These are phyloP conservation scores for Papilio elwesi DNA, from an alignment of 2,888 invertebrate species.

Conservation along the genomic window DNA sequence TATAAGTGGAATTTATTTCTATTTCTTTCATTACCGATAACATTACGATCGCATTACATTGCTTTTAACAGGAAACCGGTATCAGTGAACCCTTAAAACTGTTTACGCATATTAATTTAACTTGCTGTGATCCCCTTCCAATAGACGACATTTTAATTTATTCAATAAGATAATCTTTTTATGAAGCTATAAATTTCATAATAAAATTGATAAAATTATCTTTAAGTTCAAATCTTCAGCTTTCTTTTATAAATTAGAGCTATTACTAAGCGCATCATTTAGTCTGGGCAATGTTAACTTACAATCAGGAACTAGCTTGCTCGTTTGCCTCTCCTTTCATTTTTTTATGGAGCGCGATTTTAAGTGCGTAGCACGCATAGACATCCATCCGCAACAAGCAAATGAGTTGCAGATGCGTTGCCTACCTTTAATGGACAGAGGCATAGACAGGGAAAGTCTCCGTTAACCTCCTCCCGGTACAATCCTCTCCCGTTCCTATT, in stretches of 20 bases:
- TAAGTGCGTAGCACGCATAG: no score
- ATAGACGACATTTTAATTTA: not conserved
- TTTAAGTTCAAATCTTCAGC: not conserved
- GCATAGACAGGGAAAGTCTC: no score
- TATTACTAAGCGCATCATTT: not conserved
- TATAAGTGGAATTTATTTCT: not conserved
- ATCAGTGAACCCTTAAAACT: constrained; percentile 10
- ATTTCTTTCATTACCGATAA: not conserved
- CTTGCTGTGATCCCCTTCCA: not conserved
- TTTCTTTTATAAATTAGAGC: not conserved
- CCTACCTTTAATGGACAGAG: no score
- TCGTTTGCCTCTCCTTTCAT: no score
- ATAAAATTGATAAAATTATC: constrained; percentile 8
- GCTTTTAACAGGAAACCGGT: not conserved
- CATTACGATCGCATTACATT: not conserved
- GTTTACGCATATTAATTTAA: constrained; percentile 15
- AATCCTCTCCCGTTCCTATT: no score
- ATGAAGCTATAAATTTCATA: constrained; percentile 5
- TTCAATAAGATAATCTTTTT: constrained; percentile 1
- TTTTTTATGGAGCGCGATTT: no score
- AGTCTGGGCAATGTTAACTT: no score
- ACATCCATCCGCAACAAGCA: no score
- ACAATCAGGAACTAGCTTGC: no score
- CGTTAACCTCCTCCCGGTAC: no score
- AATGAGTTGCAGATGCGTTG: no score